Base-by-base conservation (phyloP, 2,888 invertebrate species). In the Mechanitis messenoides region DNA sequence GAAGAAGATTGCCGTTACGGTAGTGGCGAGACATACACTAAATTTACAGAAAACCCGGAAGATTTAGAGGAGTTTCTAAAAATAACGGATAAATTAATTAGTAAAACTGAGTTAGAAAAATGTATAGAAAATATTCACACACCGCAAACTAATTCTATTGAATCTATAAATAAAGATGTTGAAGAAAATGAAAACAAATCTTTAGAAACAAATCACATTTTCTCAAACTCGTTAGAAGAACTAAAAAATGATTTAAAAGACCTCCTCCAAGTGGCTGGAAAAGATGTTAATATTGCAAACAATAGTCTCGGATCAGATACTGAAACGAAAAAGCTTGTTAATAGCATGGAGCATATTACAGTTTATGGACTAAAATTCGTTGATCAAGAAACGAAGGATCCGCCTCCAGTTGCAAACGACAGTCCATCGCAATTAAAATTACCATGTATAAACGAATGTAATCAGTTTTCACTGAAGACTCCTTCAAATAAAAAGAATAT, bases 21-120 rank as follows among this genome's bases (percentile, higher is more conserved):
- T 2, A 90, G 89, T 71, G 84, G 89, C 53, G 87, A 87, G 56
- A 89, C 90, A 28, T 90, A 90, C 59, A 90, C 90, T 45, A 90
- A 90, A 73, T 87, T 86, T 64, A 83, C 85, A 9, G 87, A 87
- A 71, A 78, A 86, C 66, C 79, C 87, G 5, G 77, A 76, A 12
- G 85, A 87, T 69, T 78, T 90, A 67, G 85, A 88, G 67, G 90
- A 90, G 72, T 90, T 90, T 69, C 79, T 89, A 59, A 82, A 74
- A 63, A 69, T 89, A 53, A 90, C 90, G 53, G 85, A 90, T 73
- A 81, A 84, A 75, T 77, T 90, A 71, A 79, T 87, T 55, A 76
- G 68, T 62, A 71, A 66, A 28, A 35, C 53, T 12, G 46, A 61
- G 7, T 46, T 67, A 11, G 79, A 77, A 45, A 72, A 73, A 54